These are phyloP conservation scores for Gasterosteus nipponicus DNA, from an alignment of 2,113 vertebrate genomes.

Conservation along the genomic window DNA sequence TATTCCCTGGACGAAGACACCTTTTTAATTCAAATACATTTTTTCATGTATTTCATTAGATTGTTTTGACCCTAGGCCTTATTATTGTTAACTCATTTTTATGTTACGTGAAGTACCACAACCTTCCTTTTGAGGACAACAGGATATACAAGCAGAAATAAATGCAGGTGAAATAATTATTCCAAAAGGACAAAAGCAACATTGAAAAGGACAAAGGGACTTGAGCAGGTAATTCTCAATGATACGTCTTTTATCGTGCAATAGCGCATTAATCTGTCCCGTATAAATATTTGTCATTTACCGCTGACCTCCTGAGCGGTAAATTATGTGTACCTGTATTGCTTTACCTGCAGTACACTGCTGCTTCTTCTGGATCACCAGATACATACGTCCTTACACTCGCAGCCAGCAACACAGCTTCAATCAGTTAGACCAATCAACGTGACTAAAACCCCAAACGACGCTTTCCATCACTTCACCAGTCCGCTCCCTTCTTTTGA, in stretches of 20 bases:
- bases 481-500: neutral
- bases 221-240: slow-evolving; percentile 10
- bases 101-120: neutral
- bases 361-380: slow-evolving; percentile 8
- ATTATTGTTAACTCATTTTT: neutral
- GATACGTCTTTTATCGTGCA: neutral
- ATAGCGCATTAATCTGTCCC: slow-evolving; percentile 1
- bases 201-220: slow-evolving; percentile 7
- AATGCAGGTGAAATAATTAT: neutral
- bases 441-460: slow-evolving; percentile 1
- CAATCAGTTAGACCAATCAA: slow-evolving; percentile 28
- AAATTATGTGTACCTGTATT: too few species aligned
- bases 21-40: neutral
- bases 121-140: neutral
- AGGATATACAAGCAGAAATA: neutral
- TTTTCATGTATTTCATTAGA: neutral
- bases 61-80: neutral
- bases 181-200: neutral
- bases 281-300: slow-evolving; percentile 37
- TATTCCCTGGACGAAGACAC: neutral
- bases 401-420: neutral
- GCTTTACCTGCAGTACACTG: too few species aligned
- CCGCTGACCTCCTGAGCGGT: too few species aligned
- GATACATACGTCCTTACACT: neutral
- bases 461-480: slow-evolving; percentile 14